Base-by-base conservation (phyloP, 2,797 vertebrate species). In the Babyrousa celebensis region DNA sequence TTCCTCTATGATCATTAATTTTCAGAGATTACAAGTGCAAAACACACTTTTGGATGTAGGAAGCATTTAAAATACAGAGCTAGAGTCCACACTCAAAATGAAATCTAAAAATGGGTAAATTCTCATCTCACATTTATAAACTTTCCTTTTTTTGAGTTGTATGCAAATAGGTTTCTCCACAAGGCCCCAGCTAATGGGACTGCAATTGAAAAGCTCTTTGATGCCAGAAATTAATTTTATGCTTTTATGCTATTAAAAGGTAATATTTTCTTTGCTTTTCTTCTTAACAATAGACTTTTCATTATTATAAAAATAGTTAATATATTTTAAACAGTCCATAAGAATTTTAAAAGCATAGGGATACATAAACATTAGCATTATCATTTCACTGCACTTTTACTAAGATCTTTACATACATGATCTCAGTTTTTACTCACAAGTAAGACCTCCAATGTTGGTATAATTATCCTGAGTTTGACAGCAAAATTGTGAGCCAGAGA, bases 1-100 rank as follows among this genome's bases (percentile, higher is more conserved):
- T 96, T 97, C 83, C 32, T 94, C 36, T 4, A 17, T 10, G 87
- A 63, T n/a, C 96, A 91, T 97, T 95, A 95, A 23, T 97, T 71
- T 95, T 43, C 17, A 97, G 48, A 71, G 68, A 67, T 78, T 96
- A 48, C 2, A 74, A 89, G 85, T 12, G 17, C 12, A 96, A 97
- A 92, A 78, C 27, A 86, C 15, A 56, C 6, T 95, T 91, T 74
- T 29, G 68, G 3, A 54, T 93, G 1, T 0, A 5, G 71, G 84
- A 94, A 85, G 67, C 4, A 60, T 77, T 96, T 54, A 67, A 91
- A 93, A 83, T 68, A 29, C 11, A 74, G 23, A 2, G 12, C 18
- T 77, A 23, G 11, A 70, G 25, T 82, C 25, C 58, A 12, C 36
- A 67, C 67, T 75, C 15, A 32, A 67, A 93, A 27, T 77, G 2